Evolutionary conservation across 2,797 vertebrate genomes (phyloP).

Genomic region (Nyctalus aviator): DNA sequence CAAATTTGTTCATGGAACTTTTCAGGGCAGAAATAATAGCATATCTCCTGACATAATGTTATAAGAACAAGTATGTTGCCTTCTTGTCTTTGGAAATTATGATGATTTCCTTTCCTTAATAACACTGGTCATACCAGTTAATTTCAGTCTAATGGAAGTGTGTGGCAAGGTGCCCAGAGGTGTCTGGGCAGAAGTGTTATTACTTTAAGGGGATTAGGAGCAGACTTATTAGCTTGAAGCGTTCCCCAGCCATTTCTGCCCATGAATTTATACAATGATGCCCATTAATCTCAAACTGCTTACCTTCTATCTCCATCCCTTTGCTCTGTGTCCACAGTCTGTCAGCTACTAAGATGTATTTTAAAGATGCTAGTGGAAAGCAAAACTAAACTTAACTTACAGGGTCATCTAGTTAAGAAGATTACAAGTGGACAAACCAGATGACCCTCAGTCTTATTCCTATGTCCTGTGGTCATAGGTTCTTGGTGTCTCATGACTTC

Average conservation of each 20-base stretch:
- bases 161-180: background rate
- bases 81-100: conserved; percentile 54
- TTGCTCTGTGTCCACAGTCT: background rate
- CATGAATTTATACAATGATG: background rate
- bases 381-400: background rate
- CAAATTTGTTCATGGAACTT: background rate
- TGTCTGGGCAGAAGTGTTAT: background rate
- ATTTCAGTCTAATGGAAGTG: background rate
- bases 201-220: background rate
- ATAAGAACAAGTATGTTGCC: background rate
- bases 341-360: background rate
- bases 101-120: conserved; percentile 30
- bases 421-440: background rate
- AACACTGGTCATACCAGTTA: background rate
- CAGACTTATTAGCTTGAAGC: background rate
- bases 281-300: background rate
- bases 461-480: background rate
- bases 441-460: background rate
- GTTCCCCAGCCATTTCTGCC: background rate
- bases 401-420: background rate
- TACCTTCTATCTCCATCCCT: background rate
- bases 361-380: conserved; percentile 16
- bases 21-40: conserved; percentile 6
- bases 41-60: conserved; percentile 29
- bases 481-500: background rate